Evolutionary conservation across 2,113 vertebrate genomes (phyloP).

Genomic region (Tetrao urogallus): DNA sequence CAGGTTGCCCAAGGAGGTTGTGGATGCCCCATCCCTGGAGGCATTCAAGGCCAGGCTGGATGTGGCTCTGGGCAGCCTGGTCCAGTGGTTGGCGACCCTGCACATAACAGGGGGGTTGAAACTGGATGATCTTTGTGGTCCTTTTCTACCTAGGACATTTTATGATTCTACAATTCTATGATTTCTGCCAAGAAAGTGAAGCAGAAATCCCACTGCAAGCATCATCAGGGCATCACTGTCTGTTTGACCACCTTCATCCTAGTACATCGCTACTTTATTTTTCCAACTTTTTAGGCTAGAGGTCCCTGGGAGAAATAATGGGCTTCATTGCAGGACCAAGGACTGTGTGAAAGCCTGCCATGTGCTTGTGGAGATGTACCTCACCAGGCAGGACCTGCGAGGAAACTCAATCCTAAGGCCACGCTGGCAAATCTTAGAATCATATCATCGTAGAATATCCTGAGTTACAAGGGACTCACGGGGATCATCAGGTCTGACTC

Average conservation of each 20-base stretch:
- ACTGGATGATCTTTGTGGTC: too few relatives aligned
- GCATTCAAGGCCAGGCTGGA: too few relatives aligned
- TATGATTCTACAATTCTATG: too few relatives aligned
- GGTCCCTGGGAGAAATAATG: background rate
- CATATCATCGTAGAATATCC: background rate
- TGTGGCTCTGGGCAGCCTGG: too few relatives aligned
- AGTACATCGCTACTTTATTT: background rate
- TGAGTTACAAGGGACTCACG: background rate
- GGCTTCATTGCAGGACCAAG: background rate
- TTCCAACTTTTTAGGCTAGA: background rate
- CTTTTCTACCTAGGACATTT: too few relatives aligned
- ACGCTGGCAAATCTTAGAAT: background rate
- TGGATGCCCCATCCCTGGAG: too few relatives aligned
- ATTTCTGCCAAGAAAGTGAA: background rate
- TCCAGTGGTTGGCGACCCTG: too few relatives aligned
- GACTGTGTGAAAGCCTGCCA: background rate
- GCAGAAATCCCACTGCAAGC: background rate
- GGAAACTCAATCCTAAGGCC: background rate
- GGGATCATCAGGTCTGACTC: background rate
- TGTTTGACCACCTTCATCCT: background rate
- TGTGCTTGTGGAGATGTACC: background rate
- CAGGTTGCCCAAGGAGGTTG: too few relatives aligned
- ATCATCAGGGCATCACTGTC: background rate
- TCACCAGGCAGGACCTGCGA: background rate
- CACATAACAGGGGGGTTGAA: too few relatives aligned